Percentiles rank a stretch among this genome's conserved stretches.
Evolutionary conservation across 2,888 invertebrate species (phyloP).

Genomic region (Eupithecia subfuscata): DNA sequence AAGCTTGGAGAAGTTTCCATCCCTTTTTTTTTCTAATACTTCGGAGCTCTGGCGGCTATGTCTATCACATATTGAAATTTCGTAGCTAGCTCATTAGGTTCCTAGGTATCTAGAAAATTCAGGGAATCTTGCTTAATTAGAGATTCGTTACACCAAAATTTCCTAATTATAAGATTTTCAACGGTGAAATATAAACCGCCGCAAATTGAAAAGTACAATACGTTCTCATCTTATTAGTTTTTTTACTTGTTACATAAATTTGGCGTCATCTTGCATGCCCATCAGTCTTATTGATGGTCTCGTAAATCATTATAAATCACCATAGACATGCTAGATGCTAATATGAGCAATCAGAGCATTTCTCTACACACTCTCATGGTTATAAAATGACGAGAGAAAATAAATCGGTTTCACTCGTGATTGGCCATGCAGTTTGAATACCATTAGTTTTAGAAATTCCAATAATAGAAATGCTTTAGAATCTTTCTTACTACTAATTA

Average conservation of each 20-base stretch:
- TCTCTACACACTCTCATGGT: constrained; percentile 29
- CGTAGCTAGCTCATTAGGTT: not conserved
- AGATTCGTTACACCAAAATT: too few species aligned
- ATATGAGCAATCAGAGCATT: constrained; percentile 41
- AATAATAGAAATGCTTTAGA: constrained; percentile 16
- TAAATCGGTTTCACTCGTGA: constrained; percentile 43
- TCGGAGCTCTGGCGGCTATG: too few species aligned
- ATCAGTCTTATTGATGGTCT: constrained; percentile 8
- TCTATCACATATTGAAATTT: not conserved
- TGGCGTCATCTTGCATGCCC: not conserved
- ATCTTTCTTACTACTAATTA: constrained; percentile 2
- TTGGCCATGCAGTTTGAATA: constrained; percentile 20
- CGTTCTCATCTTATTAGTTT: too few species aligned
- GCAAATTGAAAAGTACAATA: too few species aligned
- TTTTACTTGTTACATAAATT: too few species aligned
- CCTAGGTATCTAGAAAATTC: not conserved
- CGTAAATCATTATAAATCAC: constrained; percentile 13
- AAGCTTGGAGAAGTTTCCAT: not conserved
- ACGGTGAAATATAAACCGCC: too few species aligned
- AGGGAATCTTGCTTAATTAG: not conserved
- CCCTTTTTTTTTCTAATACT: too few species aligned
- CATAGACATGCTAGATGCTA: constrained; percentile 31
- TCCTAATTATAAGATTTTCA: too few species aligned
- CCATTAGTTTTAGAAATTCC: constrained; percentile 28
- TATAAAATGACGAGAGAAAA: constrained; percentile 33